Evolutionary conservation across 2,113 vertebrate species (phyloP).

Genomic region (Brachypteracias leptosomus): DNA sequence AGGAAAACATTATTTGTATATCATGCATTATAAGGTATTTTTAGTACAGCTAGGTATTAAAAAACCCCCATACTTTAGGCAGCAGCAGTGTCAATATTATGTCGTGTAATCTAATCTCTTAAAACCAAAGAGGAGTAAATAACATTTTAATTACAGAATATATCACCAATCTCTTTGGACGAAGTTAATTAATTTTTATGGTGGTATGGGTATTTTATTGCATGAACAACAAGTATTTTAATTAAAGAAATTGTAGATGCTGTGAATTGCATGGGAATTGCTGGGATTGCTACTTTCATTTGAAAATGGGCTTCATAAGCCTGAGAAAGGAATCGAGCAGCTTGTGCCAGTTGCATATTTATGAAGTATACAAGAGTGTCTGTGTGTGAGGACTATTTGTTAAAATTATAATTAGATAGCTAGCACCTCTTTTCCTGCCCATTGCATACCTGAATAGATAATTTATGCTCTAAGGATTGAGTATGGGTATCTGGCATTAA

Average conservation of each 20-base stretch:
- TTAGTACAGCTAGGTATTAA: background rate
- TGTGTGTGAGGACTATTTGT: background rate
- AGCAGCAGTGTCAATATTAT: background rate
- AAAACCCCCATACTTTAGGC: background rate
- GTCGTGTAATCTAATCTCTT: slow-evolving; percentile 31
- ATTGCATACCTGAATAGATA: background rate
- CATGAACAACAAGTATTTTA: slow-evolving; percentile 70
- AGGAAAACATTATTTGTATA: background rate
- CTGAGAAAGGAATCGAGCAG: background rate
- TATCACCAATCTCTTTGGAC: slow-evolving; percentile 50
- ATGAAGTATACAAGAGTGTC: background rate
- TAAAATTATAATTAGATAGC: background rate
- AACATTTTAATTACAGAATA: slow-evolving; percentile 68
- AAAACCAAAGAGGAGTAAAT: background rate
- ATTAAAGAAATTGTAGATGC: slow-evolving; percentile 74
- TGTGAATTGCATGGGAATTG: slow-evolving; percentile 54
- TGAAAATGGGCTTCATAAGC: background rate
- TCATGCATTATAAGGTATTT: background rate
- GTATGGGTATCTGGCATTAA: background rate
- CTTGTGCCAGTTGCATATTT: background rate
- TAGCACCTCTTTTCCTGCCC: background rate
- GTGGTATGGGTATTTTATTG: slow-evolving; percentile 51
- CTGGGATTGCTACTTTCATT: background rate
- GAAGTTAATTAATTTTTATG: slow-evolving; percentile 78
- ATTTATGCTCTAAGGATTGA: background rate